Evolutionary conservation across 2,888 invertebrate species (phyloP).

Genomic region (Leucophenga montana): DNA sequence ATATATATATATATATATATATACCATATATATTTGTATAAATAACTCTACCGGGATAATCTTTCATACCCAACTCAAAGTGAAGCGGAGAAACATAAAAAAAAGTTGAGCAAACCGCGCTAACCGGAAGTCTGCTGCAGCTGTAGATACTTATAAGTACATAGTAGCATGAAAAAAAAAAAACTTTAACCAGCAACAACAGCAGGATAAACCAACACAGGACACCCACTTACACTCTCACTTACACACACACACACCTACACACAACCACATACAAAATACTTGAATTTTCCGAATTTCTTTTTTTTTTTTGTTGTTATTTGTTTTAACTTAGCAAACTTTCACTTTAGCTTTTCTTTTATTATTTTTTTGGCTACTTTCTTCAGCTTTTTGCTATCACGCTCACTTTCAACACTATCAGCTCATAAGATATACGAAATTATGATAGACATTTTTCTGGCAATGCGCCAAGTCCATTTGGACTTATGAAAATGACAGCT

Average conservation of each 20-base stretch:
- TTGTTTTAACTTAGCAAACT: too few species aligned
- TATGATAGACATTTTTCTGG: conserved; percentile 59
- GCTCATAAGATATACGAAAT: conserved; percentile 41
- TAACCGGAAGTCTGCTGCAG: conserved; percentile 25
- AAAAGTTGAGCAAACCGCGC: neutral
- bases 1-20: neutral
- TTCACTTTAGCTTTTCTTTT: neutral
- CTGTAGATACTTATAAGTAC: too few species aligned
- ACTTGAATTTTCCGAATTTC: neutral
- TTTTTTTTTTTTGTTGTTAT: too few species aligned
- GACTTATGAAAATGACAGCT: conserved; percentile 52
- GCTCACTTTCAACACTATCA: conserved; percentile 9
- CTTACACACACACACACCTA: conserved; percentile 23
- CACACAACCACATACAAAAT: neutral
- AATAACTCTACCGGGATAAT: too few species aligned
- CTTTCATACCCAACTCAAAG: conserved; percentile 15
- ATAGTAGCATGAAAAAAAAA: conserved; percentile 11
- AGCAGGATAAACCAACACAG: conserved; percentile 41
- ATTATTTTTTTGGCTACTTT: neutral
- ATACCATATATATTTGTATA: neutral
- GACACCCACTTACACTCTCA: too few species aligned
- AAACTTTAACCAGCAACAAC: conserved; percentile 22
- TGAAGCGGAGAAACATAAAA: neutral
- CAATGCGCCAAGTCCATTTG: conserved; percentile 54
- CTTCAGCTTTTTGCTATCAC: neutral